phyloP scores from a whole-genome alignment of 92 coral and sea anemone species.

The Umimayanthus chanpuru region DNA sequence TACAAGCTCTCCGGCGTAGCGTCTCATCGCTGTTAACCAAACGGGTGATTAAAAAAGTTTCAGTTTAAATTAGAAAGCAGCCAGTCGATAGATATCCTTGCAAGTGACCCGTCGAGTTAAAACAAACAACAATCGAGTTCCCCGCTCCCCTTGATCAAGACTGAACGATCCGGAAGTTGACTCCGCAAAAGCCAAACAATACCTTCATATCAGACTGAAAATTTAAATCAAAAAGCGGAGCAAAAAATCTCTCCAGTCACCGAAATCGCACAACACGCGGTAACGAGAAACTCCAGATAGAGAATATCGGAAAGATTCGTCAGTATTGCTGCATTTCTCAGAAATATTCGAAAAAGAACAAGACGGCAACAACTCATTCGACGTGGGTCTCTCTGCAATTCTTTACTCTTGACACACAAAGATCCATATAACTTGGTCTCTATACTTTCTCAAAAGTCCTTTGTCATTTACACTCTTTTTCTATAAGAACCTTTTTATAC shows the following conservation, averaged over 20 bases:
- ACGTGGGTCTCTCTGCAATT: too few relatives aligned
- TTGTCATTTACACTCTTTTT: too few relatives aligned
- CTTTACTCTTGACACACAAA: too few relatives aligned
- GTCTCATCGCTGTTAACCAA: background rate
- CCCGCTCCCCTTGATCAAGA: background rate
- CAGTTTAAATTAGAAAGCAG: background rate
- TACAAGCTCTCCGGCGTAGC: background rate
- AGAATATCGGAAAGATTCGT: too few relatives aligned
- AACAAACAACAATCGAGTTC: background rate
- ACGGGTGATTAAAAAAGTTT: background rate
- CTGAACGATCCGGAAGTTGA: background rate
- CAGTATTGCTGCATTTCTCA: background rate
- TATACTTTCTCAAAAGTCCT: too few relatives aligned
- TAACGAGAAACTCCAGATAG: background rate
- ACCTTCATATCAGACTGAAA: background rate
- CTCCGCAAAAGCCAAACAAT: background rate
- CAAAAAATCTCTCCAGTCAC: background rate
- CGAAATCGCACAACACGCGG: background rate
- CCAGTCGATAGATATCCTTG: background rate
- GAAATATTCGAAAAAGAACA: background rate
- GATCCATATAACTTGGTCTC: too few relatives aligned
- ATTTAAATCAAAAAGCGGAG: background rate
- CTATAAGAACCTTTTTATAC: too few relatives aligned
- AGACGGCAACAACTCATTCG: too few relatives aligned
- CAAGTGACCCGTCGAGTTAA: slow-evolving; percentile 20